Evolutionary conservation across 2,888 invertebrate genomes (phyloP).

Genomic region (Rugalucina vietnamica): DNA sequence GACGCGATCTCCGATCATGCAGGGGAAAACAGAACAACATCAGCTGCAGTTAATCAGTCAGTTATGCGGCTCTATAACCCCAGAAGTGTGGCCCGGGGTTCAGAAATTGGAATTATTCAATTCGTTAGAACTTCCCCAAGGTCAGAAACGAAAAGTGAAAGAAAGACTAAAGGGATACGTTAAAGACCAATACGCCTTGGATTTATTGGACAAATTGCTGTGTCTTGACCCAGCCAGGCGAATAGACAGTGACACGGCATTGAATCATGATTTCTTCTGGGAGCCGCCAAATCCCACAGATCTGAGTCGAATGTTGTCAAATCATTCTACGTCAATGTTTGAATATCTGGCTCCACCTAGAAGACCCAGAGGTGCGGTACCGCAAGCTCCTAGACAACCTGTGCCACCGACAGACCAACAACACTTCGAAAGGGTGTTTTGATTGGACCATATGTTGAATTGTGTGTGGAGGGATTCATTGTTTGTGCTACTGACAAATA

Average conservation of each 20-base stretch:
- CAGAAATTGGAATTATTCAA: constrained; percentile 93
- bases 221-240: constrained; percentile 96
- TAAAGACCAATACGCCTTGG: constrained; percentile 95
- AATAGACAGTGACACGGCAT: constrained; percentile 94
- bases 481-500: too few relatives aligned
- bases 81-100: constrained; percentile 95
- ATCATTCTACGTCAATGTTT: constrained; percentile 96
- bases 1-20: constrained; percentile 90
- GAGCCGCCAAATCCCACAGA: constrained; percentile 95
- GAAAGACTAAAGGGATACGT: constrained; percentile 91
- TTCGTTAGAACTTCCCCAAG: constrained; percentile 81
- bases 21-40: constrained; percentile 97
- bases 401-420: constrained; percentile 76
- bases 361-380: constrained; percentile 81
- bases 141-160: constrained; percentile 81
- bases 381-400: constrained; percentile 31
- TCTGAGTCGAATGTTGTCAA: constrained; percentile 92
- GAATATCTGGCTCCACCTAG: constrained; percentile 94
- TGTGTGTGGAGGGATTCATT: not conserved
- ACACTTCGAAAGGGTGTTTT: constrained; percentile 81
- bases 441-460: constrained; percentile 8
- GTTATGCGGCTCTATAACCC: constrained; percentile 97
- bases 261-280: constrained; percentile 99
- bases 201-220: constrained; percentile 95
- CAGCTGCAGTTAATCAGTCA: constrained; percentile 97